These are phyloP conservation scores for Microcaecilia unicolor DNA, from an alignment of 2,797 vertebrate genomes.

Conservation along the genomic window DNA sequence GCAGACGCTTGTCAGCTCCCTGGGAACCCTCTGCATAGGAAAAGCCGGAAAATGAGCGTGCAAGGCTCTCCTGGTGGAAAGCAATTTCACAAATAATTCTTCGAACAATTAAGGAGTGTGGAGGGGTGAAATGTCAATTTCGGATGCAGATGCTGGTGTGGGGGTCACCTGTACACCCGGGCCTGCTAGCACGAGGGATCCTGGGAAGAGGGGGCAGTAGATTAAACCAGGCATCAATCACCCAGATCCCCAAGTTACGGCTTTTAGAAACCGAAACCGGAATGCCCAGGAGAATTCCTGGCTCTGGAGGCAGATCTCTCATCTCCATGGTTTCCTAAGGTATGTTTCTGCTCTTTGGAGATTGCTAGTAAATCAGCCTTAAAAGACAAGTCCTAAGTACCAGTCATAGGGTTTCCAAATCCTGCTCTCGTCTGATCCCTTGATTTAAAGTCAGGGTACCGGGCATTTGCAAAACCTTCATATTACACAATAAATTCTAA, in stretches of 20 bases:
- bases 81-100: constrained; percentile 96
- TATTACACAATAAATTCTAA: no score
- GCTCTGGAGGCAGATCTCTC: not conserved
- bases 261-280: constrained; percentile 27
- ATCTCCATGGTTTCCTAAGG: constrained; percentile 40
- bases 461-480: no score
- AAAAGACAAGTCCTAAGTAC: not conserved
- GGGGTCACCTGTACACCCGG: constrained; percentile 62
- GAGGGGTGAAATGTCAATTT: constrained; percentile 91
- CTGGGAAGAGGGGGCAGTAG: constrained; percentile 53
- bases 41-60: constrained; percentile 60
- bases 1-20: constrained; percentile 48
- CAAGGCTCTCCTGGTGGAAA: constrained; percentile 74
- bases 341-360: constrained; percentile 23
- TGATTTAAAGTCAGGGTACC: no score
- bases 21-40: constrained; percentile 48
- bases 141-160: constrained; percentile 70
- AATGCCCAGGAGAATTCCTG: constrained; percentile 19
- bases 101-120: constrained; percentile 89
- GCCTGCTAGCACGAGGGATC: constrained; percentile 47
- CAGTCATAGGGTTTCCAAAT: no score
- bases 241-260: constrained; percentile 41
- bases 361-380: constrained; percentile 24
- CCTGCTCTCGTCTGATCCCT: no score
- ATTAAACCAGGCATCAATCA: constrained; percentile 70